Conservation (phyloP, 1,140 invertebrate genomes). For the Dryas iulia region DNA sequence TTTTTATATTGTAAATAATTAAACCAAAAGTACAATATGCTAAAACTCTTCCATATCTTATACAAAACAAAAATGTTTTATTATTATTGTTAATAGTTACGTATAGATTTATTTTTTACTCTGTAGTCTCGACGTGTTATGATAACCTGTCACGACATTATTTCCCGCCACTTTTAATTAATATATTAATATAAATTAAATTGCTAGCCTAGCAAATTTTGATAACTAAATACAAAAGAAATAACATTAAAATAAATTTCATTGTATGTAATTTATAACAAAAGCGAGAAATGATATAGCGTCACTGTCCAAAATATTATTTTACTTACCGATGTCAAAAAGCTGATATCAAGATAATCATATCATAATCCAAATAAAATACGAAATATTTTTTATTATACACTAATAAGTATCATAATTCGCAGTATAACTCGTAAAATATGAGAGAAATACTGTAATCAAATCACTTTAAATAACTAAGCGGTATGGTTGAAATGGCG, state of each 20-base stretch:
- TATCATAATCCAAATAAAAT: not conserved
- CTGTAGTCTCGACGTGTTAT: not conserved
- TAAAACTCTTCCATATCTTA: too few relatives aligned
- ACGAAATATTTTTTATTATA: not conserved
- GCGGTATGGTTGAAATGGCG: conserved; percentile 12
- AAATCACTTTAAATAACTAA: not conserved
- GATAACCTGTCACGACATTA: conserved; percentile 5
- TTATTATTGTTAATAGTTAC: too few relatives aligned
- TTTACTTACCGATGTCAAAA: conserved; percentile 19
- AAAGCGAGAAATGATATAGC: not conserved
- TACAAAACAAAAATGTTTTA: too few relatives aligned
- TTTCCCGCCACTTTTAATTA: conserved; percentile 17
- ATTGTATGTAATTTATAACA: not conserved
- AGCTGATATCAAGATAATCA: not conserved
- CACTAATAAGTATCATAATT: not conserved
- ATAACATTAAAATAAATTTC: too few relatives aligned
- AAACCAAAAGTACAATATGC: too few relatives aligned
- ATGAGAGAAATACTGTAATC: not conserved
- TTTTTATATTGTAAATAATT: too few relatives aligned
- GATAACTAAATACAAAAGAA: too few relatives aligned
- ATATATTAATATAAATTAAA: not conserved
- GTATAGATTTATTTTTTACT: not conserved
- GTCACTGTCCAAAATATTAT: not conserved
- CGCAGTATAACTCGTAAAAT: not conserved
- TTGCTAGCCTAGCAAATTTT: too few relatives aligned